Evolutionary conservation across 2,113 vertebrate genomes (phyloP), one percentile per base, ranked within the genome.

Genomic region (Lophius piscatorius): DNA sequence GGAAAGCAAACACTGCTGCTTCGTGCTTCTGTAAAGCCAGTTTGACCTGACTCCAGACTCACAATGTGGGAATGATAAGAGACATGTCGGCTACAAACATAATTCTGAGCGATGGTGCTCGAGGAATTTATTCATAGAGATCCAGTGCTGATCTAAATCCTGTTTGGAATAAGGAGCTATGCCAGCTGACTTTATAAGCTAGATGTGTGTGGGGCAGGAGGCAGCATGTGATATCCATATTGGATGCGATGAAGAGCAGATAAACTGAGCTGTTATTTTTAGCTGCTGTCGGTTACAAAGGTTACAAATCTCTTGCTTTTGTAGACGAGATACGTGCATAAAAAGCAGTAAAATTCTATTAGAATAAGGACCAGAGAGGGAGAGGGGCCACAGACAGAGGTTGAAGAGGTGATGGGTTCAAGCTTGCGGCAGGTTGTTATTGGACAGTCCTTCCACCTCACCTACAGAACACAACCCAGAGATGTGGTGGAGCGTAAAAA

Each of bases 201-300:
- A 46, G 34, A 28, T 81, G 63, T 76, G 81, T 78, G 58, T 58
- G 64, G 56, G 50, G 66, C 47, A 58, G 56, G 36, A 67, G 74
- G 62, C 49, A 54, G 68, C 55, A 51, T 78, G 81, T 67, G 72
- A 80, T 75, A 75, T 84, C 76, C 76, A 84, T 84, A 87, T 66
- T 75, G 78, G 70, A 83, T 76, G 70, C 84, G 80, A 78, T 75
- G 64, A 47, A 72, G 74, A 49, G 45, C 46, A 67, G 67, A 82
- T 81, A 70, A 82, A 80, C 44, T 51, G 63, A 64, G 56, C 46
- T 65, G 57, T 77, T 88, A 85, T 88, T 84, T 86, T 83, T 83
- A 87, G 80, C 80, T 52, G 44, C 42, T 61, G 78, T 82, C 89
- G 80, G 63, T 63, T 61, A 80, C 57, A 63, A 85, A 84, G 85